Evolutionary conservation across 2,797 vertebrate species (phyloP).

Genomic region (Oophaga sylvatica): DNA sequence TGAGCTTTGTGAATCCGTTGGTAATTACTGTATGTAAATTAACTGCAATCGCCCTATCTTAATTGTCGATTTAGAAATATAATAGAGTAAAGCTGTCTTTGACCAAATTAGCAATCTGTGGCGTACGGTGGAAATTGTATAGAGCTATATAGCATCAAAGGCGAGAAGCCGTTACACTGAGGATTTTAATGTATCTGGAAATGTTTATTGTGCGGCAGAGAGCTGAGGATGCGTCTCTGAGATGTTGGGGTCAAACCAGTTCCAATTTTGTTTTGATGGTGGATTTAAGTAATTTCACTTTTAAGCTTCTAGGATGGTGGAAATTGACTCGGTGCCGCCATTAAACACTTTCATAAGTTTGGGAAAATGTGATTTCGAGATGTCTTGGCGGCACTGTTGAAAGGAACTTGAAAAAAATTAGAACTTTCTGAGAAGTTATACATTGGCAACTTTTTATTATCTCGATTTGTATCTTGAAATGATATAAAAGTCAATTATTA

Average conservation of each 20-base stretch:
- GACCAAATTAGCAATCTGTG: slow-evolving; percentile 57
- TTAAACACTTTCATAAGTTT: not conserved
- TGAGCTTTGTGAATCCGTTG: slow-evolving; percentile 41
- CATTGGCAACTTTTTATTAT: not conserved
- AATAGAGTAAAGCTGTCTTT: slow-evolving; percentile 54
- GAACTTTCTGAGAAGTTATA: not conserved
- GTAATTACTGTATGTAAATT: slow-evolving; percentile 61
- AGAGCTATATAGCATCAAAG: slow-evolving; percentile 32
- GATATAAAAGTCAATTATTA: no score
- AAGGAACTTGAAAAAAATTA: no score
- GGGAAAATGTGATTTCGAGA: not conserved
- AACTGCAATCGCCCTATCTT: slow-evolving; percentile 54
- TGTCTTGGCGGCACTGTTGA: not conserved
- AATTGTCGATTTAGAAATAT: slow-evolving; percentile 57
- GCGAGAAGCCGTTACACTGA: slow-evolving; percentile 4
- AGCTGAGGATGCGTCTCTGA: not conserved
- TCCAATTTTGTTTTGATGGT: slow-evolving; percentile 37
- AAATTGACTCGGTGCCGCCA: not conserved
- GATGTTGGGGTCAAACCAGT: slow-evolving; percentile 20
- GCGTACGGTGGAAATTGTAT: not conserved
- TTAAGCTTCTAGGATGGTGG: not conserved
- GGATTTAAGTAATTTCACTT: slow-evolving; percentile 15
- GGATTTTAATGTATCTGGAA: slow-evolving; percentile 18
- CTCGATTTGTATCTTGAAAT: not conserved
- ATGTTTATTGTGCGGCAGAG: slow-evolving; percentile 20